Evolutionary conservation across 1,140 invertebrate genomes (phyloP), one percentile per base, ranked within the genome.

Genomic region (Metaphire vulgaris): DNA sequence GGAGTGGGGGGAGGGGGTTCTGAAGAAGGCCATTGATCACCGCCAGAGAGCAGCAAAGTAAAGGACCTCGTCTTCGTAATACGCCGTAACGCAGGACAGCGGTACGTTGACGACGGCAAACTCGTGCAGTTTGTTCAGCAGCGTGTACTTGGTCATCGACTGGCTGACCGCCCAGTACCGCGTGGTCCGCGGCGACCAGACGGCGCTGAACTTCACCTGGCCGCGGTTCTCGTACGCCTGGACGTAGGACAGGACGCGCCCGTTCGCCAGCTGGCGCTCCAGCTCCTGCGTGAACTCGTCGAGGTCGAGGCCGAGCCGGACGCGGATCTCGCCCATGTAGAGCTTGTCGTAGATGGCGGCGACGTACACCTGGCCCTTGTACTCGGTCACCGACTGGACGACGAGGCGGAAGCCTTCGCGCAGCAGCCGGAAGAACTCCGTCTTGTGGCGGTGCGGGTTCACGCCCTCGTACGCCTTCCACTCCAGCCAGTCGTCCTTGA

Each of bases 11-110:
- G n/a, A n/a, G n/a, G n/a, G n/a, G n/a, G n/a, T n/a, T n/a, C n/a
- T n/a, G n/a, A n/a, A n/a, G n/a, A n/a, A n/a, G n/a, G n/a, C n/a
- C n/a, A n/a, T n/a, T n/a, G 41, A 56, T 56, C 41, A 77, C 28
- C 71, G 71, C 76, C 76, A 77, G 32, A 77, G 76, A 2, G 76
- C 76, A 2, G 70, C 76, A 68, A 74, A 77, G n/a, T 73, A 75
- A 29, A 72, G 29, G 26, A 74, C 28, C 29, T 74, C 72, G 33
- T 74, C 72, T 12, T 74, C 65, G 26, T 68, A 29, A 28, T 77
- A 77, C 15, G 56, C 34, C 21, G 76, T 72, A 28, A 77, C 28
- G 64, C 76, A 77, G 14, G 65, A 28, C 65, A 77, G 32, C 31
- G 76, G 76, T 21, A 77, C 72, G 56, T 77, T 74, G 56, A 67